A percentile compares a stretch with the other conserved stretches of the same genome.
Conservation (phyloP, 1,140 invertebrate genomes). For the Nasonia longicornis region DNA sequence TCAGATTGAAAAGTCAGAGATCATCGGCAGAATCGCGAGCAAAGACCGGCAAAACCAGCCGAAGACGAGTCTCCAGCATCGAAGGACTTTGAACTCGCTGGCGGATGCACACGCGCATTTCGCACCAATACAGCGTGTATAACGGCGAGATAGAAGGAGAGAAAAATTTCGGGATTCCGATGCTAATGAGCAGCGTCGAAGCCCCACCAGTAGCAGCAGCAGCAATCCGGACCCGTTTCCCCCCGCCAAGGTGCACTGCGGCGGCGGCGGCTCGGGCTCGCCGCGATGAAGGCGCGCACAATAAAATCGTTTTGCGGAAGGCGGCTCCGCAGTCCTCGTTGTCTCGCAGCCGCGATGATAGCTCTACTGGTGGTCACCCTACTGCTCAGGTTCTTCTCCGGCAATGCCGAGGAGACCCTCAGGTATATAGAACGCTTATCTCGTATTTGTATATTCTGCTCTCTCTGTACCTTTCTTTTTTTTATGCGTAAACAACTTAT, state of each 20-base stretch:
- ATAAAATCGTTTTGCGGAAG: constrained; percentile 32
- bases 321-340: constrained; percentile 10
- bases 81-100: constrained; percentile 26
- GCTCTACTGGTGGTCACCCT: constrained; percentile 46
- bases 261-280: not conserved
- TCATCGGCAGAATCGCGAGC: not conserved
- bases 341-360: constrained; percentile 52
- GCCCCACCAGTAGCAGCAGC: not conserved
- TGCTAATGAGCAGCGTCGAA: constrained; percentile 18
- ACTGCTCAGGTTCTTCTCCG: constrained; percentile 34
- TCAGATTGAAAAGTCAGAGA: not conserved
- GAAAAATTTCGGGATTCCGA: constrained; percentile 33
- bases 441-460: not conserved
- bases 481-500: too few species aligned
- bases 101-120: not conserved
- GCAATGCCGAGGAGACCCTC: constrained; percentile 41
- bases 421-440: constrained; percentile 43
- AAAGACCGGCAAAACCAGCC: not conserved
- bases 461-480: too few species aligned
- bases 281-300: constrained; percentile 23
- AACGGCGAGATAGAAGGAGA: not conserved
- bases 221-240: not conserved
- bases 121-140: not conserved
- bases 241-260: not conserved
- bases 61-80: not conserved